Evolutionary conservation across 2,797 vertebrate genomes (phyloP).

Genomic region (Thunnus albacares): DNA sequence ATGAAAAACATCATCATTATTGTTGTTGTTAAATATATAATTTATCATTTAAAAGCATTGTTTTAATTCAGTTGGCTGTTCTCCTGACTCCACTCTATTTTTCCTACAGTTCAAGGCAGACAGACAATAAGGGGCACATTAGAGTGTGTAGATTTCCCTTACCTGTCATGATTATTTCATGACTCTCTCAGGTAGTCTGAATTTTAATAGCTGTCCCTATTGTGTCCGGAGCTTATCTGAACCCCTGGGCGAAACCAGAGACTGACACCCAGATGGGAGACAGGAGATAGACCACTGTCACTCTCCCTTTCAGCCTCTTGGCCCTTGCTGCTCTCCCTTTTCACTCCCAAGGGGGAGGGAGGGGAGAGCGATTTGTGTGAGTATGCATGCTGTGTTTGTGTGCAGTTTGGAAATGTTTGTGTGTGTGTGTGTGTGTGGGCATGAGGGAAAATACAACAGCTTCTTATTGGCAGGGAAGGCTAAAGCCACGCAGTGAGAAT

Average conservation of each 20-base stretch:
- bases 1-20: not conserved
- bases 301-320: conserved; percentile 74
- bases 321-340: conserved; percentile 63
- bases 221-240: conserved; percentile 81
- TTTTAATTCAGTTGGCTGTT: not conserved
- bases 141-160: conserved; percentile 71
- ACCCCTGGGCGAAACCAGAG: conserved; percentile 81
- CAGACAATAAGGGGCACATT: conserved; percentile 47
- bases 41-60: not conserved
- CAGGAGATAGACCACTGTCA: conserved; percentile 75
- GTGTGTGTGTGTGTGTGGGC: conserved; percentile 10
- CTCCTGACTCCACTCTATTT: conserved; percentile 21
- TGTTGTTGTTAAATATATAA: not conserved
- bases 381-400: conserved; percentile 18
- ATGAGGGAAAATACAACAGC: not conserved
- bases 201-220: conserved; percentile 82
- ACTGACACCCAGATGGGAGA: conserved; percentile 83
- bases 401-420: conserved; percentile 13
- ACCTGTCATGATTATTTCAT: conserved; percentile 85
- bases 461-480: conserved; percentile 14
- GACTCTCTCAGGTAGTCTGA: conserved; percentile 78
- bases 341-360: conserved; percentile 40
- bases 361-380: conserved; percentile 18
- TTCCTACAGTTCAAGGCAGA: conserved; percentile 21
- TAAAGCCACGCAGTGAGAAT: conserved; percentile 3